Evolutionary conservation across 2,113 vertebrate genomes (phyloP).

Genomic region (Bufo gargarizans): DNA sequence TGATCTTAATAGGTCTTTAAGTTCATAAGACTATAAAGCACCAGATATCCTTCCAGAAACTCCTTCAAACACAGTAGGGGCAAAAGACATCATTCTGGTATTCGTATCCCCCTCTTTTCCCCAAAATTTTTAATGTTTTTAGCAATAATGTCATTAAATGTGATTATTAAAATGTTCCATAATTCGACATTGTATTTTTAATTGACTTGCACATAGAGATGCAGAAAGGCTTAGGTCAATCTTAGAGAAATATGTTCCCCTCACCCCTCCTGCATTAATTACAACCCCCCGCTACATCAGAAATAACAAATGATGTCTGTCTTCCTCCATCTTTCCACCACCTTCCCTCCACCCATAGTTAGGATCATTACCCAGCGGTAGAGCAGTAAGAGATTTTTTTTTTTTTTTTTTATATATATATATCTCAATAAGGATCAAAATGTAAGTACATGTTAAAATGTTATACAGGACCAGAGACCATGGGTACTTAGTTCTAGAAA

Average conservation of each 20-base stretch:
- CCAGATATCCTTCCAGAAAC: conserved; percentile 37
- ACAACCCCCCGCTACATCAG: neutral
- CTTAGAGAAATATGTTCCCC: neutral
- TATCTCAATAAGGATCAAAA: neutral
- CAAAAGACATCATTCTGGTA: neutral
- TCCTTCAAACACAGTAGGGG: conserved; percentile 13
- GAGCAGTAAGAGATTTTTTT: neutral
- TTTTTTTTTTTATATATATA: neutral
- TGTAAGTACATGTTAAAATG: neutral
- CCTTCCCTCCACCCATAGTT: neutral
- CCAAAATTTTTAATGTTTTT: neutral
- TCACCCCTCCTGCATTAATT: neutral
- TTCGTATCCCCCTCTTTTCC: neutral
- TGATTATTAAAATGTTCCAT: neutral
- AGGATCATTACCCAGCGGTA: neutral
- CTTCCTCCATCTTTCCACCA: neutral
- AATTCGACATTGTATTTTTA: neutral
- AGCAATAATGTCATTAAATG: neutral
- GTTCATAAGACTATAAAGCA: conserved; percentile 45
- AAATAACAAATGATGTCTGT: neutral
- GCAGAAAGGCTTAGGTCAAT: neutral
- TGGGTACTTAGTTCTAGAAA: too few relatives aligned
- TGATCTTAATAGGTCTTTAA: conserved; percentile 58
- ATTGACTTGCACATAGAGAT: neutral
- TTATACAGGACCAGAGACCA: too few relatives aligned